These are phyloP conservation scores for Parus major DNA, from an alignment of 2,113 vertebrate species.

Conservation along the genomic window DNA sequence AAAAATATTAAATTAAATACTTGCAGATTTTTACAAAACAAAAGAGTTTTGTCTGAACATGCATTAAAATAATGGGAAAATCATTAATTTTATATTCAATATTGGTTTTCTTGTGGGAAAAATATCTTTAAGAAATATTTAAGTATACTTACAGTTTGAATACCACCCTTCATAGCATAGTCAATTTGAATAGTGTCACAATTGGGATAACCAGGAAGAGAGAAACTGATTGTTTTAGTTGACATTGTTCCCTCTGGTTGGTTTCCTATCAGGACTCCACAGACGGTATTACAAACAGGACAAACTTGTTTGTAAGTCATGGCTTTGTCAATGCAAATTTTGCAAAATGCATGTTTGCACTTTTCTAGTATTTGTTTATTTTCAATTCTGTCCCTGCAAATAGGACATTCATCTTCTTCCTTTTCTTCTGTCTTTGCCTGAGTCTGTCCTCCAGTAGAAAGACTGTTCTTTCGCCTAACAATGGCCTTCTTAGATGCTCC, in stretches of 20 bases:
- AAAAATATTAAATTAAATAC: background rate
- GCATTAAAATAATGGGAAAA: background rate
- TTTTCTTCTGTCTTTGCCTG: background rate
- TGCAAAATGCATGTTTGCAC: conserved; percentile 78
- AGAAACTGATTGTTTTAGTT: fast-evolving
- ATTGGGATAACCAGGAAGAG: conserved; percentile 47
- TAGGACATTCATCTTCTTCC: background rate
- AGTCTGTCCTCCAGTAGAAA: background rate
- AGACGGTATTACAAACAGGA: conserved; percentile 61
- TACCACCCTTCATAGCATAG: background rate
- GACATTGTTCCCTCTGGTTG: conserved; percentile 72
- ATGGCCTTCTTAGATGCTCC: background rate
- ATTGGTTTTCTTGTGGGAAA: background rate
- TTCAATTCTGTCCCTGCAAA: conserved; percentile 65
- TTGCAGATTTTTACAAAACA: background rate
- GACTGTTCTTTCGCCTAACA: background rate
- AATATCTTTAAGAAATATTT: background rate
- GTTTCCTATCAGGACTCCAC: conserved; percentile 65
- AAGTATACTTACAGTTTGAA: conserved; percentile 76
- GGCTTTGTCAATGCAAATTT: conserved; percentile 35
- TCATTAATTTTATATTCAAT: background rate
- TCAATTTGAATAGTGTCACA: conserved; percentile 61
- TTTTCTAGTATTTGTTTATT: conserved; percentile 54
- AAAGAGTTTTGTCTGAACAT: background rate
- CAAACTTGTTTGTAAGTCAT: conserved; percentile 56